phyloP scores from a whole-genome alignment of 2,113 vertebrate genomes.

The Uropsilus gracilis region DNA sequence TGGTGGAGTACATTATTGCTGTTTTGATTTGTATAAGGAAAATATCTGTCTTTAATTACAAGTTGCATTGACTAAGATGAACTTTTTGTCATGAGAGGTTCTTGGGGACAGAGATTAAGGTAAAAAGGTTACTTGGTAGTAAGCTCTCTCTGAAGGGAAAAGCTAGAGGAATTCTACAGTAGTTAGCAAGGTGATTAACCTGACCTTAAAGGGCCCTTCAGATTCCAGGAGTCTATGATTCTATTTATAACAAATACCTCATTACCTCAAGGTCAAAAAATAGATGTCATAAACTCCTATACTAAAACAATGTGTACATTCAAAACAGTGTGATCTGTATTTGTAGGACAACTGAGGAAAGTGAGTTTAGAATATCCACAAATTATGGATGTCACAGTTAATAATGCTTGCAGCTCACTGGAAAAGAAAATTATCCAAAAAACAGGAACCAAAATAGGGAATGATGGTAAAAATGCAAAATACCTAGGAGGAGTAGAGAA shows the following conservation, averaged over 20 bases:
- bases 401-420: neutral
- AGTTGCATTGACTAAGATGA: neutral
- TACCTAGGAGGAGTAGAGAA: neutral
- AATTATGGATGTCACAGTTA: neutral
- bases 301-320: slow-evolving; percentile 3
- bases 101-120: neutral
- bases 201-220: neutral
- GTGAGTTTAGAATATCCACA: neutral
- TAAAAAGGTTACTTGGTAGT: neutral
- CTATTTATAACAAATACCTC: slow-evolving; percentile 46
- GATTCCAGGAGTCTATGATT: slow-evolving; percentile 26
- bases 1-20: neutral
- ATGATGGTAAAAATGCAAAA: neutral
- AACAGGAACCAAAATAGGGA: neutral
- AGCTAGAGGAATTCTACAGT: neutral
- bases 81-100: neutral
- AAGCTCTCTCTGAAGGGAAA: neutral
- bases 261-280: slow-evolving; percentile 57
- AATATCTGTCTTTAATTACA: neutral
- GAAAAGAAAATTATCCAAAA: neutral
- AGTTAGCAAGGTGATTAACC: neutral
- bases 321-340: neutral
- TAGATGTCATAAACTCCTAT: neutral
- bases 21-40: neutral
- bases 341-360: neutral